Conservation (phyloP, 2,113 vertebrate genomes). For the Poecilia latipinna region DNA sequence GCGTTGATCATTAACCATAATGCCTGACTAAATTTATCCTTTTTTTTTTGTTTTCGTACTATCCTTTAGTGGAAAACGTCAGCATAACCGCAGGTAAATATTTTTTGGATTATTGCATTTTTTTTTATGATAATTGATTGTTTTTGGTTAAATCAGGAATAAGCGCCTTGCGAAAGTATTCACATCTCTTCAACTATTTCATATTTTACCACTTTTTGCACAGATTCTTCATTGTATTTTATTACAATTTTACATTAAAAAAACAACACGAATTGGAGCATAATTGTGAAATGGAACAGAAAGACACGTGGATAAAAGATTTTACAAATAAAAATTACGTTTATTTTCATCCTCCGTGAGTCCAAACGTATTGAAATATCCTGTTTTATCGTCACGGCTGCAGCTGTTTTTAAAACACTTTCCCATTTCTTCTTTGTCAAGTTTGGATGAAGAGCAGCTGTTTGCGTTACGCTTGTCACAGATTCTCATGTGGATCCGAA, state of each 20-base stretch:
- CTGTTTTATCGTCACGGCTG: background rate
- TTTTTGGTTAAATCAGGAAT: background rate
- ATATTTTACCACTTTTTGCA: background rate
- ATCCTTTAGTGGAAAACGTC: conserved; percentile 81
- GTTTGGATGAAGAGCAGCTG: no score
- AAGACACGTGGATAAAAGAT: background rate
- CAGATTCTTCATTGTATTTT: background rate
- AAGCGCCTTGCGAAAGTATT: background rate
- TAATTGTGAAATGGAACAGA: background rate
- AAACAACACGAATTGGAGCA: background rate
- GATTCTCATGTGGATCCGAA: background rate
- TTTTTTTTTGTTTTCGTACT: background rate
- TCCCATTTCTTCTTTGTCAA: no score
- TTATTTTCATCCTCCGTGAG: background rate
- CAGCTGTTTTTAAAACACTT: no score
- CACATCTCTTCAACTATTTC: background rate
- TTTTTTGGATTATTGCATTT: background rate
- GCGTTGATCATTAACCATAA: background rate
- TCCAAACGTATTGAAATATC: background rate
- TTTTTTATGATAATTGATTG: background rate
- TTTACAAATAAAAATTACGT: background rate
- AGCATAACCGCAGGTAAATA: conserved; percentile 81
- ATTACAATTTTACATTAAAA: background rate
- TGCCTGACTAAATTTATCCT: background rate
- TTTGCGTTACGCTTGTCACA: no score